Conservation (phyloP, 2,113 vertebrate genomes). For the Megaptera novaeangliae region DNA sequence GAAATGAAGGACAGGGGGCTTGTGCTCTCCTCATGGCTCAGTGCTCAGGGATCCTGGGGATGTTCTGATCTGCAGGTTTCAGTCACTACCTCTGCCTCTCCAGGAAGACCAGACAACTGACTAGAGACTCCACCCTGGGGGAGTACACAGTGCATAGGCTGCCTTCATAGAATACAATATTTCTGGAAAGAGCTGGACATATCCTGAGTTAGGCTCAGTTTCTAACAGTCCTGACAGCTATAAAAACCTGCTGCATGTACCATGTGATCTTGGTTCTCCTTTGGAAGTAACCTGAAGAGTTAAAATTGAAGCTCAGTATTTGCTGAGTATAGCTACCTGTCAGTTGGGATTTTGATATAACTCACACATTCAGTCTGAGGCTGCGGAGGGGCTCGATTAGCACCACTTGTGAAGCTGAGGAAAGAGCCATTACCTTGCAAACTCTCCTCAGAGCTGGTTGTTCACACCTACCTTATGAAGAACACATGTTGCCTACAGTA, state of each 20-base stretch:
- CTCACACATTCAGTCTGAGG: neutral
- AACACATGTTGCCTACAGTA: neutral
- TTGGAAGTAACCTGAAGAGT: conserved; percentile 28
- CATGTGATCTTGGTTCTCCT: conserved; percentile 16
- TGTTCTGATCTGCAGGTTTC: neutral
- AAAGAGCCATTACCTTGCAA: conserved; percentile 4
- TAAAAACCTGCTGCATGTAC: neutral
- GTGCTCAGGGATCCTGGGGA: neutral
- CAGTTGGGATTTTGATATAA: conserved; percentile 43
- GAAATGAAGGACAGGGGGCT: neutral
- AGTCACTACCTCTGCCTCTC: neutral
- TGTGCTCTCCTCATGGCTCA: neutral
- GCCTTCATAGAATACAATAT: neutral
- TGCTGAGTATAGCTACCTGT: neutral
- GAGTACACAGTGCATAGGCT: neutral
- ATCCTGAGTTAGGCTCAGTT: neutral
- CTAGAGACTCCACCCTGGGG: neutral
- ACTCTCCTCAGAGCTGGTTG: conserved; percentile 19
- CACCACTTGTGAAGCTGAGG: conserved; percentile 39
- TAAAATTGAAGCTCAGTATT: conserved; percentile 23
- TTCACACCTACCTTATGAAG: conserved; percentile 49
- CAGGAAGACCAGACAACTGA: neutral
- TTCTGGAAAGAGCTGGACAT: neutral
- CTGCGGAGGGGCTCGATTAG: conserved; percentile 16
- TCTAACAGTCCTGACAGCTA: neutral